Percentiles rank a stretch among this genome's conserved stretches.
These are phyloP conservation scores for Ormyrus labotus DNA, from an alignment of 2,888 invertebrate genomes.

Conservation along the genomic window DNA sequence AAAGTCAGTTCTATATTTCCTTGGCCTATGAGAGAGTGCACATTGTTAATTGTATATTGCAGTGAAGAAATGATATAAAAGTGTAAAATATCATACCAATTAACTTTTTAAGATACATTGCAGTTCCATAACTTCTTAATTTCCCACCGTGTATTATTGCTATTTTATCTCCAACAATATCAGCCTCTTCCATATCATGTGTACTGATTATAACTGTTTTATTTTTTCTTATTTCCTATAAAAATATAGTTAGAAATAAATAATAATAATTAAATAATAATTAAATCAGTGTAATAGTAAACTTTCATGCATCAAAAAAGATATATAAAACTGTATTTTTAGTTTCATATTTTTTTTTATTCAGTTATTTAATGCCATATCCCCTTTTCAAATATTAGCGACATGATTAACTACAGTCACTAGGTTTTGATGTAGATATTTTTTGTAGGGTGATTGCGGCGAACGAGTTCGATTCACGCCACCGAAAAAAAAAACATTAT, in stretches of 20 bases:
- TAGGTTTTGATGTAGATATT: no score
- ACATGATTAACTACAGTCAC: no score
- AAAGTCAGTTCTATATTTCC: not conserved
- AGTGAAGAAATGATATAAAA: not conserved
- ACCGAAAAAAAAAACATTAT: no score
- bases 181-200: slow-evolving; percentile 96
- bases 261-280: not conserved
- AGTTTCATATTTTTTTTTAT: no score
- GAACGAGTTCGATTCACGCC: no score
- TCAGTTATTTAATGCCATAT: no score
- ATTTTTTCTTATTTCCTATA: slow-evolving; percentile 77
- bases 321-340: no score
- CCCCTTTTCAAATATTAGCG: no score
- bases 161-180: slow-evolving; percentile 90
- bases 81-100: slow-evolving; percentile 69
- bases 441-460: no score
- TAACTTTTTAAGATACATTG: slow-evolving; percentile 85
- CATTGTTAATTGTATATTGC: not conserved
- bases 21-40: slow-evolving; percentile 65
- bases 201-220: slow-evolving; percentile 92
- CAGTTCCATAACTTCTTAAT: slow-evolving; percentile 86
- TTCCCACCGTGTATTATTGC: slow-evolving; percentile 87
- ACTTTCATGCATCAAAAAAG: no score
- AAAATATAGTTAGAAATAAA: not conserved
- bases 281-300: not conserved